These are phyloP conservation scores for Lobophora halterata DNA, from an alignment of 2,888 invertebrate genomes.

Conservation along the genomic window DNA sequence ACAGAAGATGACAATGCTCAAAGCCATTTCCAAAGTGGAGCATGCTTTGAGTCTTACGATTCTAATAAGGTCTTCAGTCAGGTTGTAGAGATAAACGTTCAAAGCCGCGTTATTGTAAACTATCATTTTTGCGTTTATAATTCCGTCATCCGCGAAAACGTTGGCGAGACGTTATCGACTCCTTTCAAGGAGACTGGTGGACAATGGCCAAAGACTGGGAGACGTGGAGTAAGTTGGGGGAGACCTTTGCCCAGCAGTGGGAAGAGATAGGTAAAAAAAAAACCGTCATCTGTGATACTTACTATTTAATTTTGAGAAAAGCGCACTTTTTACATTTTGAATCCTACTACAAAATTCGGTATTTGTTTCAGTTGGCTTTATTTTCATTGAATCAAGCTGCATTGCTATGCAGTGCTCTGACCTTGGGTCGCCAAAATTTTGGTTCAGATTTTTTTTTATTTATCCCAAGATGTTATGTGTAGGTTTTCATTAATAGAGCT, in stretches of 20 bases:
- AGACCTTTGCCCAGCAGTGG: too few species aligned
- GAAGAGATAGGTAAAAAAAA: too few species aligned
- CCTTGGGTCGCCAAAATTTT: constrained; percentile 3
- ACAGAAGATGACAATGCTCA: neutral
- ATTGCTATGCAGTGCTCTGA: constrained; percentile 4
- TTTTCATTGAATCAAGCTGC: neutral
- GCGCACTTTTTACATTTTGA: neutral
- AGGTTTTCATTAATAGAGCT: neutral
- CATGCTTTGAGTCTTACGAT: neutral
- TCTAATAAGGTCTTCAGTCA: neutral
- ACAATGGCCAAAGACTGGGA: too few species aligned
- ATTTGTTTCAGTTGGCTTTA: neutral
- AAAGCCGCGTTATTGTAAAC: constrained; percentile 4
- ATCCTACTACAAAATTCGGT: constrained; percentile 1
- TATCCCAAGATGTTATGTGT: neutral
- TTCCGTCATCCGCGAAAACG: neutral
- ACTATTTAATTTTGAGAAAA: constrained; percentile 1
- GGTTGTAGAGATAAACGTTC: neutral
- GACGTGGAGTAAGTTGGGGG: too few species aligned
- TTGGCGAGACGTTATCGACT: too few species aligned
- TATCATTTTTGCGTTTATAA: neutral
- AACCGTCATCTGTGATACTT: too few species aligned
- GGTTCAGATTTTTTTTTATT: neutral
- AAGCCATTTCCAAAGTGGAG: neutral
- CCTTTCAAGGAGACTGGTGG: too few species aligned